Percentiles rank a stretch among this genome's conserved stretches.
Evolutionary conservation across 2,113 vertebrate genomes (phyloP).

Genomic region (Chauna torquata): DNA sequence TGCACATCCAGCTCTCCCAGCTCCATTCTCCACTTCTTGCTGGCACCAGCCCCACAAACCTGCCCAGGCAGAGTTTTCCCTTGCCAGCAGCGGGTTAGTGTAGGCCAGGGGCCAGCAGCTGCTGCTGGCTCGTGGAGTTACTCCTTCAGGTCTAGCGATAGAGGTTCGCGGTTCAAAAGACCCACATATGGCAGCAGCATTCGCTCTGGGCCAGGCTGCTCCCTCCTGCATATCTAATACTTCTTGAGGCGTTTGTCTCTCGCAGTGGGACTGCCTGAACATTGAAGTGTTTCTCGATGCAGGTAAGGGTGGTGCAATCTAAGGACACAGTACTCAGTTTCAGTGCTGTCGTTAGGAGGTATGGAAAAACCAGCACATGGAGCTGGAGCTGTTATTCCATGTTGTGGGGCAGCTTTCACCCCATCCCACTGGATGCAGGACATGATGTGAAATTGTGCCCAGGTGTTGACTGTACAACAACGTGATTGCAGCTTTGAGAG

Average conservation of each 20-base stretch:
- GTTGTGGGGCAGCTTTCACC: not conserved
- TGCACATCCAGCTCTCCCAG: not conserved
- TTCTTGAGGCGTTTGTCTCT: not conserved
- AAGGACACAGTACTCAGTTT: not conserved
- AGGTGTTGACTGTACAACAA: not conserved
- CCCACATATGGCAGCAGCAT: not conserved
- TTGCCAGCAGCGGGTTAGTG: not conserved
- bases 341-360: not conserved
- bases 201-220: not conserved
- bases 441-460: not conserved
- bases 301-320: not conserved
- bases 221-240: not conserved
- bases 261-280: not conserved
- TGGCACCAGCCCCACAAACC: not conserved
- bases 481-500: not conserved
- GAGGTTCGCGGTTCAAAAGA: not conserved
- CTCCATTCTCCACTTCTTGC: not conserved
- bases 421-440: fast-evolving
- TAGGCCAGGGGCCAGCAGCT: not conserved
- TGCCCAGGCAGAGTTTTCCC: fast-evolving
- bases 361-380: not conserved
- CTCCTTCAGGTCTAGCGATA: not conserved
- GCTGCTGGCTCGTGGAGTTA: not conserved
- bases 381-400: not conserved
- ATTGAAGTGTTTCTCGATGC: not conserved